Conservation (phyloP, 2,888 invertebrate species). For the Girardia tigrina region DNA sequence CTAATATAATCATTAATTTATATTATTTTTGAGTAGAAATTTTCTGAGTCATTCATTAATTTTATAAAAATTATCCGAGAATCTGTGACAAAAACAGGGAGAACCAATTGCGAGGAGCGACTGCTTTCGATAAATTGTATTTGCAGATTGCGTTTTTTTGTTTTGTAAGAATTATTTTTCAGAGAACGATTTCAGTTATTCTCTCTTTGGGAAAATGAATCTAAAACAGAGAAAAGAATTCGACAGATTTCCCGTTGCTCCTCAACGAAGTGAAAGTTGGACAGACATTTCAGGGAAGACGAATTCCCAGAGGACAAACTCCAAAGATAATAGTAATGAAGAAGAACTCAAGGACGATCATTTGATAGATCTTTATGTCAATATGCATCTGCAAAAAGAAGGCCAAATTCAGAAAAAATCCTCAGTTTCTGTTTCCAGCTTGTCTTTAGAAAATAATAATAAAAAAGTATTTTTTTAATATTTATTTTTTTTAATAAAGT, state of each 20-base stretch:
- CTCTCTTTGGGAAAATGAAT: background rate
- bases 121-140: background rate
- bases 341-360: background rate
- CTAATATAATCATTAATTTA: no score
- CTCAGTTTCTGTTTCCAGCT: background rate
- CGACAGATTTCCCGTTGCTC: background rate
- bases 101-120: no score
- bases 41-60: no score
- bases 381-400: background rate
- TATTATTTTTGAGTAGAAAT: no score
- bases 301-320: no score
- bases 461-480: background rate
- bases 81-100: no score
- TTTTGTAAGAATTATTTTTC: background rate
- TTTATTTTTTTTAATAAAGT: background rate
- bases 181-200: background rate
- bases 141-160: background rate
- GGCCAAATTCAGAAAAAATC: background rate
- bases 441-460: background rate
- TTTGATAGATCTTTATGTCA: background rate
- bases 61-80: no score
- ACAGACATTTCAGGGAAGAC: background rate
- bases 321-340: background rate
- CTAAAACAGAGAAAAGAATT: background rate
- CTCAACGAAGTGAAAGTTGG: conserved; percentile 12